Evolutionary conservation across 2,888 invertebrate genomes (phyloP), one percentile per base, ranked within the genome.

Genomic region (Spilosoma lubricipeda): DNA sequence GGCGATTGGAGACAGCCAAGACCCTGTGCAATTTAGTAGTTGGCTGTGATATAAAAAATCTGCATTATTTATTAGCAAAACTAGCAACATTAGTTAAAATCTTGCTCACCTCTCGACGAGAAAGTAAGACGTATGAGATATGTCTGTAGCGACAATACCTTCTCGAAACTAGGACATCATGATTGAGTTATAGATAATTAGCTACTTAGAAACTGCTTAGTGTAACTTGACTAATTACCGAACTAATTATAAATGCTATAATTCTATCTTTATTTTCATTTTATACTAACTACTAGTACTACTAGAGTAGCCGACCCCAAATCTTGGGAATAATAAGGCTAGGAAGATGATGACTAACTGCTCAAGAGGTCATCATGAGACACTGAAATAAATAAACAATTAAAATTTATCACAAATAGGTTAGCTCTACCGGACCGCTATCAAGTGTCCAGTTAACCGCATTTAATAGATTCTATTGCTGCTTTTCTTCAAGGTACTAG

Each of bases 161-260:
- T 33, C 30, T 65, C 18, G 65, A 39, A 73, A 70, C 59, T 70
- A 20, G 66, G 42, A 66, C 73, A 70, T 70, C 70, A 73, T 59
- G 70, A 73, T 73, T 65, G 69, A 73, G 66, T 33, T 70, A 52
- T 30, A 69, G 73, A 70, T 73, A 70, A 70, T 73, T 70, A 56
- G 23, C n/a, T 56, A 11, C 66, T 66, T 67, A 30, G 66, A 64
- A 70, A 63, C 70, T 63, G 63, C 70, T 30, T 20, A 70, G 63
- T 39, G 5, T 5, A 67, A 33, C 23, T 5, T 9, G 27, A 30
- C 59, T 48, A 30, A 72, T 72, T 67, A 39, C 39, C 39, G 9
- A 72, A n/a, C 52, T 59, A 8, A 59, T 67, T 63, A 72, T 20
- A 36, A 63, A 27, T 64, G 48, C 63, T 56, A n/a, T n/a, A 23